Percentiles rank a stretch among this genome's conserved stretches.
phyloP scores from a whole-genome alignment of 2,113 vertebrate genomes.

The Junco hyemalis region DNA sequence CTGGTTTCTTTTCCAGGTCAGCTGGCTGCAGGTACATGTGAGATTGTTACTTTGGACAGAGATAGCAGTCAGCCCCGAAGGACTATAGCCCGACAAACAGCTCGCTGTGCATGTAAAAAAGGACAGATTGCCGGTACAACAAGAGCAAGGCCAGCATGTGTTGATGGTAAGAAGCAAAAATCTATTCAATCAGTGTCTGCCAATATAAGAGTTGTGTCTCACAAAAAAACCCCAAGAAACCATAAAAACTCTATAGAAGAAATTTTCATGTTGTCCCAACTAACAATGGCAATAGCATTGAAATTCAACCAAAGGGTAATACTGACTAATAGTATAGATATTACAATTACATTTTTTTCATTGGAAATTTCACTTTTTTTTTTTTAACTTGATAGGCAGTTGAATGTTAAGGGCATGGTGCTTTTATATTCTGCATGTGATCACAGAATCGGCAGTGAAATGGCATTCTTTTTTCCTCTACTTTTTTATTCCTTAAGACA shows the following conservation, averaged over 20 bases:
- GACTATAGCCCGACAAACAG: conserved; percentile 98
- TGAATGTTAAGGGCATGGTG: not conserved
- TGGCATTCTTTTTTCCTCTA: not conserved
- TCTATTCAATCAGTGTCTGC: conserved; percentile 34
- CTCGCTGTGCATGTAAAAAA: conserved; percentile 98
- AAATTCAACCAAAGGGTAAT: not conserved
- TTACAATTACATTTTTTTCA: not conserved
- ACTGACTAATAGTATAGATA: not conserved
- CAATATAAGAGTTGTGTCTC: not conserved
- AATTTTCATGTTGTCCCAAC: not conserved
- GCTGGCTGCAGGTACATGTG: conserved; percentile 96
- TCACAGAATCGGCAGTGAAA: not conserved
- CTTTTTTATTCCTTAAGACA: not conserved
- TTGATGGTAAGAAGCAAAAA: conserved; percentile 88
- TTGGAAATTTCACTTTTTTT: not conserved
- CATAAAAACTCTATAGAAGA: not conserved
- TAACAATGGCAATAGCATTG: not conserved
- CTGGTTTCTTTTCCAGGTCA: conserved; percentile 87
- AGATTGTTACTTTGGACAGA: conserved; percentile 96
- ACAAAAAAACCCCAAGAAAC: not conserved
- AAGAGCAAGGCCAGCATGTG: conserved; percentile 95
- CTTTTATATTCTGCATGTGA: not conserved
- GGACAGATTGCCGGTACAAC: conserved; percentile 98
- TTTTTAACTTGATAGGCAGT: not conserved
- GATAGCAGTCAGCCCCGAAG: conserved; percentile 97